These are phyloP conservation scores for Platycercus adscitus DNA, from an alignment of 2,113 vertebrate genomes.

Conservation along the genomic window DNA sequence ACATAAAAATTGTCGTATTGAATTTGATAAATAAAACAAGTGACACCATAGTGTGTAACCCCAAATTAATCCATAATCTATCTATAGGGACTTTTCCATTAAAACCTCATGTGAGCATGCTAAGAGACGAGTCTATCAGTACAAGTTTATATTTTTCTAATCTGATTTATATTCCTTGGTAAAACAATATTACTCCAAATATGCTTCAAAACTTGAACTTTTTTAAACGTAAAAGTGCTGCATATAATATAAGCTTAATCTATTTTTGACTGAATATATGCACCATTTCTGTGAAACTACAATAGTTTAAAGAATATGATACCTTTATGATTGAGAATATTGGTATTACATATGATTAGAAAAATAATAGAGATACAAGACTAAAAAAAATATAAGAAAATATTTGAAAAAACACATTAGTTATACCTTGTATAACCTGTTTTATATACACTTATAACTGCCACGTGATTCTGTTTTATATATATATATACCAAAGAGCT, in stretches of 20 bases:
- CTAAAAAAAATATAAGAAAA: neutral
- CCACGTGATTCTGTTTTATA: neutral
- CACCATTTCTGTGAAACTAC: neutral
- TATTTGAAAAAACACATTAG: neutral
- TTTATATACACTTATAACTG: neutral
- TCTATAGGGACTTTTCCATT: neutral
- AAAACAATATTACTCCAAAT: neutral
- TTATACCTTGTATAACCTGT: neutral
- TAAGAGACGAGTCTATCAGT: neutral
- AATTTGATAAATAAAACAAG: neutral
- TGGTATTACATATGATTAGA: neutral
- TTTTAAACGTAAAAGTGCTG: neutral
- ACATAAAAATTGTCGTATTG: neutral
- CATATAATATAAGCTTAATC: neutral
- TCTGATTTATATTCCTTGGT: neutral
- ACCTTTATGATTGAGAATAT: neutral
- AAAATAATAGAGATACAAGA: neutral
- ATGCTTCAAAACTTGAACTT: neutral
- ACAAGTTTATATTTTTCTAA: neutral
- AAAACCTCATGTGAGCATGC: neutral
- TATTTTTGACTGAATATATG: neutral
- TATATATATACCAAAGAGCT: neutral
- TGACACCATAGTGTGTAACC: accelerated
- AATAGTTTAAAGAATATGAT: neutral
- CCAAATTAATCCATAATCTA: neutral